Base-by-base conservation (phyloP, 2,888 invertebrate genomes). In the Idaea dimidiata region DNA sequence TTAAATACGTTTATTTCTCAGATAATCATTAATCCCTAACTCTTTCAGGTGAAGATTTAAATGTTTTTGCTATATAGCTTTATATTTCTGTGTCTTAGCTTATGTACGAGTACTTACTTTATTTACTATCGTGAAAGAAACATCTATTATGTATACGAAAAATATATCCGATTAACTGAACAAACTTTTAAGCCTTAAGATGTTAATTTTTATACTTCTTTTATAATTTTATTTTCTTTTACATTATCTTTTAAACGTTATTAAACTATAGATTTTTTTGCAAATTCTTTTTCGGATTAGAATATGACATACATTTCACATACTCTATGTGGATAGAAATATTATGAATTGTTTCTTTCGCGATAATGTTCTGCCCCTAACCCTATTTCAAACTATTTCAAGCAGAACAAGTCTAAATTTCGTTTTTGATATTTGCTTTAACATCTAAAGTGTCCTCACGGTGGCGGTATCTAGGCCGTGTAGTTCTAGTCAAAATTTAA, bases 401-500 rank as follows among this genome's bases (percentile, higher is more conserved):
- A 76, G 89, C 91, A 91, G 92, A 93, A 91, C 91, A 87, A 88
- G 93, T 93, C 93, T 93, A 93, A 93, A 93, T 92, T 91, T 93
- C 93, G 86, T 93, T 93, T 93, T 93, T 93, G 92, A 81, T 91
- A 91, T 92, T 92, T 92, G 92, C 92, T 92, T 72, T 91, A 81
- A 77, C 77, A 80, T 79, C 72, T 74, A 81, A 81, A 85, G 72
- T 84, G 79, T 86, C 85, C 82, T 86, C 87, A 89, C 88, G 92
- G 92, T 91, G 91, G 88, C 90, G 91, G 90, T 91, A 83, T 87
- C 71, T 88, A 90, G 90, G 90, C 87, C 89, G 87, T 86, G 89
- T 91, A 91, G 91, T 76, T 78, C 82, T 87, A 87, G 86, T 80
- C 76, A 77, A 80, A 82, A 77, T 81, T 79, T 78, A 82, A 79